Conservation (phyloP, 2,888 invertebrate species). For the Diachrysia chrysitis region DNA sequence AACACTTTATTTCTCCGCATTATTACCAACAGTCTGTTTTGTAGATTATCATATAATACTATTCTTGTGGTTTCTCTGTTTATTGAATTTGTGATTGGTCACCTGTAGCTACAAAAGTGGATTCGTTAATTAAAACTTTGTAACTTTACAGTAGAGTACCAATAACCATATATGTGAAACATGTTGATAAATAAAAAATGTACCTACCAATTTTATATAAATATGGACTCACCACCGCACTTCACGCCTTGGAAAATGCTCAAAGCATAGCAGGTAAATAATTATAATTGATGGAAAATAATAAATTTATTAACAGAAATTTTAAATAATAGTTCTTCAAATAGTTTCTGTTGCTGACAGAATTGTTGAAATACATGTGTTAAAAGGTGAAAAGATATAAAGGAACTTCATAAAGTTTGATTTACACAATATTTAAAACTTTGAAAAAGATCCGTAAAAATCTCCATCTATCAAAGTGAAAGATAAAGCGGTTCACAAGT, state of each 20-base stretch:
- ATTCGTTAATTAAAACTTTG: too few species aligned
- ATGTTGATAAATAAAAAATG: too few species aligned
- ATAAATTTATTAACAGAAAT: too few species aligned
- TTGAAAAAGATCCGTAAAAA: slow-evolving; percentile 25
- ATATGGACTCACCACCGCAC: too few species aligned
- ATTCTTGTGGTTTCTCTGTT: slow-evolving; percentile 8
- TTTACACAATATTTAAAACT: slow-evolving; percentile 12
- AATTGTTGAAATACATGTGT: not conserved
- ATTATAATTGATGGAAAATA: too few species aligned
- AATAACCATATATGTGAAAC: too few species aligned
- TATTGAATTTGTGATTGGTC: not conserved
- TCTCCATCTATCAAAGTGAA: slow-evolving; percentile 37
- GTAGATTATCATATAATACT: slow-evolving; percentile 35
- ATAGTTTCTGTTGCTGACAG: not conserved
- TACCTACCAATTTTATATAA: too few species aligned
- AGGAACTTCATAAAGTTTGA: not conserved
- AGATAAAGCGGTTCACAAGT: slow-evolving; percentile 44
- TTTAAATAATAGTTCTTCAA: too few species aligned
- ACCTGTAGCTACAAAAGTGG: not conserved
- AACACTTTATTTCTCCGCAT: slow-evolving; percentile 50
- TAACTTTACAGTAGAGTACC: too few species aligned
- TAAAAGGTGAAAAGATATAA: not conserved
- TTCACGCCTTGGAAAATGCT: too few species aligned
- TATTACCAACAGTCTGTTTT: slow-evolving; percentile 42
- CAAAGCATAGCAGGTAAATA: too few species aligned